Conservation (phyloP, 2,888 invertebrate genomes). For the Hypomecis atomaria region DNA sequence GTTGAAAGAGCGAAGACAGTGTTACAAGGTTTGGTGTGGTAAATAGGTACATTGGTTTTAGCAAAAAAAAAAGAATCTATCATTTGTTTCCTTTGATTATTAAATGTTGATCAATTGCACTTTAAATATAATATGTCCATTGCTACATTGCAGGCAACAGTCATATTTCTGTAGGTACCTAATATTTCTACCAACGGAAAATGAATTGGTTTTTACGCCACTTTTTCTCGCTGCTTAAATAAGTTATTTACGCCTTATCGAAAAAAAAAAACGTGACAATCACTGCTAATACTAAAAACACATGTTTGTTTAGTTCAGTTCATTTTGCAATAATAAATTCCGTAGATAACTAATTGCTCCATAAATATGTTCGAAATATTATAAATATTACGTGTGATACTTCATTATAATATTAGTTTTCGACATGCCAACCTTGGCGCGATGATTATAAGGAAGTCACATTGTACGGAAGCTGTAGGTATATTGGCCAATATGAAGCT, state of each 20-base stretch:
- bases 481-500: conserved; percentile 15
- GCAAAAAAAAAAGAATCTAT: neutral
- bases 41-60: neutral
- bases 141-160: neutral
- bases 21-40: too few species aligned
- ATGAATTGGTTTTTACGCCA: neutral
- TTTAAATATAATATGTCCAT: too few species aligned
- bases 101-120: too few species aligned
- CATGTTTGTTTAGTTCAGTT: neutral
- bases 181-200: neutral
- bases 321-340: conserved; percentile 15
- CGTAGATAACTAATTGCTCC: conserved; percentile 24
- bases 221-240: neutral
- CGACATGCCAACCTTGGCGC: conserved; percentile 27
- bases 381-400: conserved; percentile 27
- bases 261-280: neutral
- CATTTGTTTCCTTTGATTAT: too few species aligned
- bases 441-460: conserved; percentile 33
- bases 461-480: conserved; percentile 28
- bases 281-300: neutral
- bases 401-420: conserved; percentile 25
- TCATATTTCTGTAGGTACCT: neutral
- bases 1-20: too few species aligned
- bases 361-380: conserved; percentile 11
- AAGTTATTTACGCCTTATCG: neutral